Percentiles rank a stretch among this genome's conserved stretches.
phyloP scores from a whole-genome alignment of 2,888 invertebrate species.

The Acronicta psi region DNA sequence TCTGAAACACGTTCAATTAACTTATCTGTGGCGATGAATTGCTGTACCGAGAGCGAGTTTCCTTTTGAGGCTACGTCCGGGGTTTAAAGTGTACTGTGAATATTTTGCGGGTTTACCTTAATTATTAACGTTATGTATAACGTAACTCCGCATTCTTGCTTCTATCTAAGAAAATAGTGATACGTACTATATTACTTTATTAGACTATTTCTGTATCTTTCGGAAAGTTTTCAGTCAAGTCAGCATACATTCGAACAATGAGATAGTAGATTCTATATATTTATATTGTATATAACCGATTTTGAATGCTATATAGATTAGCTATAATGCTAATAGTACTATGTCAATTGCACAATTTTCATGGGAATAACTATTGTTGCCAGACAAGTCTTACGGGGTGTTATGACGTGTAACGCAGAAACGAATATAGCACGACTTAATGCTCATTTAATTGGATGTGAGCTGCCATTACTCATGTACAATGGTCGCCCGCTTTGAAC shows the following conservation, averaged over 20 bases:
- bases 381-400: constrained; percentile 26
- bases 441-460: constrained; percentile 69
- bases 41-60: constrained; percentile 46
- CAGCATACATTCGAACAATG: too few relatives aligned
- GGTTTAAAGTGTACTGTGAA: constrained; percentile 15
- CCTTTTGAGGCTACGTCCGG: constrained; percentile 20
- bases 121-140: background rate
- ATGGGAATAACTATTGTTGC: constrained; percentile 12
- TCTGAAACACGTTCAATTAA: constrained; percentile 74
- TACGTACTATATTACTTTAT: too few relatives aligned
- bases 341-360: background rate
- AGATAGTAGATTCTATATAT: too few relatives aligned
- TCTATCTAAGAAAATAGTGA: too few relatives aligned
- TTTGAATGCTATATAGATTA: too few relatives aligned
- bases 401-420: constrained; percentile 28
- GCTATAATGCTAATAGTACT: too few relatives aligned
- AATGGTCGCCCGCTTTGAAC: constrained; percentile 56
- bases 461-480: constrained; percentile 64
- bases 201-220: too few relatives aligned
- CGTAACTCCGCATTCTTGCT: too few relatives aligned
- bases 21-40: constrained; percentile 64
- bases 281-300: too few relatives aligned
- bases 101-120: constrained; percentile 8
- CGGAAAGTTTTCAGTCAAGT: too few relatives aligned
- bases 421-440: constrained; percentile 51